Base-by-base conservation (phyloP, 2,888 invertebrate genomes). In the Ennomos erosarius region DNA sequence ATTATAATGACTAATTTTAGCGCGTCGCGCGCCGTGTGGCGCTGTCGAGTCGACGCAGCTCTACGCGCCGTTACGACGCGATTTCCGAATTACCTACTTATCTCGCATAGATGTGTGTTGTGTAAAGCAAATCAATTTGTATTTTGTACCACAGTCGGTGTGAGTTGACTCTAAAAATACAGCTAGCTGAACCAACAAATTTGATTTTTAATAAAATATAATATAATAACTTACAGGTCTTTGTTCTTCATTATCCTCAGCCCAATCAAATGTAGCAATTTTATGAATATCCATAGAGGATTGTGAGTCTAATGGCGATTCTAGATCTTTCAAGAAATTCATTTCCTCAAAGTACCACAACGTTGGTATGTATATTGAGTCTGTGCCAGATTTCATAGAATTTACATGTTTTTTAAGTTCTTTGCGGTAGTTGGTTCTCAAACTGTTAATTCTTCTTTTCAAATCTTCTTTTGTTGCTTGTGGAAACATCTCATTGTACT, bases 271-370 rank as follows among this genome's bases (percentile, higher is more conserved):
- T 57, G 46, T 51, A 34, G 46, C 35, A 51, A 40, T 46, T 52
- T 52, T 44, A 44, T 44, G 49, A 50, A 45, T 40, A 46, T 51
- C 53, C 47, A 58, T 59, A 59, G 52, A 49, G 40, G 49, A 53
- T 36, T 63, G 47, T 36, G 51, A 54, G 35, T 58, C 49, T n/a
- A 36, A 43, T 39, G 58, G 52, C 26, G 39, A 37, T 42, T 58
- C 52, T 49, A 58, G 58, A 53, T 64, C 61, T 50, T 58, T 52
- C 46, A 64, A 58, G 49, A 64, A 58, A 40, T 55, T 48, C 59
- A 52, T 45, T 44, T 52, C 53, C 43, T 43, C 42, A 35, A 34
- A 42, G 40, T 50, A 40, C 42, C 42, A 42, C 12, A 38, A 38
- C 38, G 38, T 38, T 38, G 38, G 38, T 38, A n/a, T 11, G 11